These are phyloP conservation scores for Gonioctena quinquepunctata DNA, from an alignment of 1,140 invertebrate genomes.

Conservation along the genomic window DNA sequence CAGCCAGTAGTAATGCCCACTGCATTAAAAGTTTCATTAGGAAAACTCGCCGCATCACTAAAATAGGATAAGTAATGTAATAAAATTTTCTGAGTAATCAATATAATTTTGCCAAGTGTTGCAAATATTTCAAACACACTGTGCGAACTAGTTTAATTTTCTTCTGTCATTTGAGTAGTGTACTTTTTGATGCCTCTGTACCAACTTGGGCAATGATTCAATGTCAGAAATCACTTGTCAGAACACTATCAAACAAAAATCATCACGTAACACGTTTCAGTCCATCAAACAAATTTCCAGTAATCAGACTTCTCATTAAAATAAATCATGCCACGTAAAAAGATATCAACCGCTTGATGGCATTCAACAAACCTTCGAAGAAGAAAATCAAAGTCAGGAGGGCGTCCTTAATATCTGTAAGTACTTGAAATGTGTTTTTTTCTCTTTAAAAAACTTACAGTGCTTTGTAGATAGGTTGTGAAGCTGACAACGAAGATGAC, in stretches of 20 bases:
- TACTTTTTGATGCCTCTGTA: too few relatives aligned
- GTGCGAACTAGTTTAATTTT: too few relatives aligned
- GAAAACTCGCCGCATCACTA: too few relatives aligned
- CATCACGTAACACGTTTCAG: neutral
- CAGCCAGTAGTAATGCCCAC: too few relatives aligned
- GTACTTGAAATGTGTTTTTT: neutral
- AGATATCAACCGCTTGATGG: neutral
- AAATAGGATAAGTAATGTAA: too few relatives aligned
- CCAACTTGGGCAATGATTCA: too few relatives aligned
- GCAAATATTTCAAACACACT: too few relatives aligned
- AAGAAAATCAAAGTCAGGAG: conserved; percentile 10
- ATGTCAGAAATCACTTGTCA: neutral
- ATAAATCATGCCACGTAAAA: neutral
- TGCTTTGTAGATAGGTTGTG: neutral
- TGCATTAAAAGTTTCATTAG: too few relatives aligned
- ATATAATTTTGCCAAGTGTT: too few relatives aligned
- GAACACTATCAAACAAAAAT: neutral
- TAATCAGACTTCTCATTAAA: neutral
- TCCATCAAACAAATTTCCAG: too few relatives aligned
- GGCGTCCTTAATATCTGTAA: neutral
- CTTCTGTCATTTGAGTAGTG: too few relatives aligned
- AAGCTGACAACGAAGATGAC: neutral
- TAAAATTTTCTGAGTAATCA: too few relatives aligned
- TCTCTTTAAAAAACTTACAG: neutral
- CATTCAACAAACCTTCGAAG: neutral